Evolutionary conservation across 2,797 vertebrate genomes (phyloP).

Genomic region (Gadopsis marmoratus): DNA sequence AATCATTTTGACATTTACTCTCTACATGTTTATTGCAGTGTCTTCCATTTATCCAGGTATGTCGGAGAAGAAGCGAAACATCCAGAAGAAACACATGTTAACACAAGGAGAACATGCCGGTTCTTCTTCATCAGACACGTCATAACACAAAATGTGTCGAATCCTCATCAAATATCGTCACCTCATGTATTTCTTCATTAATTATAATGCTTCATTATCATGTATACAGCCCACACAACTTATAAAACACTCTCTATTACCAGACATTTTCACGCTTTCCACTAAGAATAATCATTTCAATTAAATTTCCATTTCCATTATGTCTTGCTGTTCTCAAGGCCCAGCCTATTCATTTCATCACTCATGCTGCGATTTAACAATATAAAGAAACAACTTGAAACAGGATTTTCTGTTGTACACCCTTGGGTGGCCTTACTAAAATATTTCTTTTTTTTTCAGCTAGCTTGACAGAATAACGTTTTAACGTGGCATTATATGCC

Average conservation of each 20-base stretch:
- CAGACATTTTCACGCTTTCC: neutral
- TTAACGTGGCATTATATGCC: slow-evolving; percentile 4
- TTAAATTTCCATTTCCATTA: slow-evolving; percentile 1
- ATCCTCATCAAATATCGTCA: neutral
- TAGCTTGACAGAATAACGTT: slow-evolving; percentile 12
- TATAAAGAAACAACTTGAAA: slow-evolving; percentile 26
- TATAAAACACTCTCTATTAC: slow-evolving; percentile 3
- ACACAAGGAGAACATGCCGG: neutral
- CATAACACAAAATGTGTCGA: neutral
- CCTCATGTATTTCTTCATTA: neutral
- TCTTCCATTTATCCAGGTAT: neutral
- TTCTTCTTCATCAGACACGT: neutral
- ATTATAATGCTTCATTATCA: neutral
- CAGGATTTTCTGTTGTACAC: slow-evolving; percentile 22
- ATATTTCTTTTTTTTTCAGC: neutral
- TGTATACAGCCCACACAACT: neutral
- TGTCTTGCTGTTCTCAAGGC: slow-evolving; percentile 1
- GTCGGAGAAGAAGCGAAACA: neutral
- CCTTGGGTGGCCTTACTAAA: slow-evolving; percentile 13
- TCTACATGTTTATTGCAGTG: neutral
- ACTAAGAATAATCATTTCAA: neutral
- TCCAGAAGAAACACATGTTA: neutral
- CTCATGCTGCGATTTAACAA: slow-evolving; percentile 27
- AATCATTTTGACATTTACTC: neutral
- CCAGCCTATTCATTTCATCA: slow-evolving; percentile 14